phyloP scores from a whole-genome alignment of 1,140 invertebrate genomes.

The honey bee (Apis mellifera) region DNA sequence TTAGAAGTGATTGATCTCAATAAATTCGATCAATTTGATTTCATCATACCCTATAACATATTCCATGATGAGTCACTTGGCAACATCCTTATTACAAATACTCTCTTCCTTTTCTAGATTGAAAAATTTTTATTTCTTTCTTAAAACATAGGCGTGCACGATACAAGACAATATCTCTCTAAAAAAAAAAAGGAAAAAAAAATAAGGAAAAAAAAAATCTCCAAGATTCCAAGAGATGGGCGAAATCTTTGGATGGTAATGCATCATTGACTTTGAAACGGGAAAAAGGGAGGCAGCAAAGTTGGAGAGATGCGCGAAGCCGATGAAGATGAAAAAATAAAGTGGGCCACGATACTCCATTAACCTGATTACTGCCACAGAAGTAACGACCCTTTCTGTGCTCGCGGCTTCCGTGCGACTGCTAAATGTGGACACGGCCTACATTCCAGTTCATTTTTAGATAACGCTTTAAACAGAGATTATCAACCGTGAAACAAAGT shows the following conservation, averaged over 20 bases:
- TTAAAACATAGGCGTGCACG: neutral
- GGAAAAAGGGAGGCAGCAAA: slow-evolving; percentile 14
- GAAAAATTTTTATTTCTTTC: neutral
- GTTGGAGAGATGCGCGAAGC: slow-evolving; percentile 11
- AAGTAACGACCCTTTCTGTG: slow-evolving; percentile 56
- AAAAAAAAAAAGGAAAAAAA: neutral
- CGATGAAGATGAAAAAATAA: slow-evolving; percentile 60
- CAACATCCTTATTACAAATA: neutral
- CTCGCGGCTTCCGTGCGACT: slow-evolving; percentile 47
- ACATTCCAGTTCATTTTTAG: slow-evolving; percentile 54
- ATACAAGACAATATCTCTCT: neutral
- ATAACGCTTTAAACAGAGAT: slow-evolving; percentile 45
- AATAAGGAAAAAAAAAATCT: no score
- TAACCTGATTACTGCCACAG: slow-evolving; percentile 65
- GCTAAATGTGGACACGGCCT: slow-evolving; percentile 57
- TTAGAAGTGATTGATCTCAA: no score
- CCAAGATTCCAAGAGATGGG: neutral
- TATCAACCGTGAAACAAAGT: slow-evolving; percentile 31
- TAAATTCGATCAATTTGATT: no score
- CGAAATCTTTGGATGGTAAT: slow-evolving; percentile 21
- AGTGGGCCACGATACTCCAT: slow-evolving; percentile 62
- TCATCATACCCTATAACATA: no score
- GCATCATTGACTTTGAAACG: slow-evolving; percentile 49
- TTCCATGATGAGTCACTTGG: no score
- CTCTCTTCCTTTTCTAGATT: neutral